Evolutionary conservation across 2,797 vertebrate genomes (phyloP), one percentile per base, ranked within the genome.

Genomic region (Champsocephalus gunnari): DNA sequence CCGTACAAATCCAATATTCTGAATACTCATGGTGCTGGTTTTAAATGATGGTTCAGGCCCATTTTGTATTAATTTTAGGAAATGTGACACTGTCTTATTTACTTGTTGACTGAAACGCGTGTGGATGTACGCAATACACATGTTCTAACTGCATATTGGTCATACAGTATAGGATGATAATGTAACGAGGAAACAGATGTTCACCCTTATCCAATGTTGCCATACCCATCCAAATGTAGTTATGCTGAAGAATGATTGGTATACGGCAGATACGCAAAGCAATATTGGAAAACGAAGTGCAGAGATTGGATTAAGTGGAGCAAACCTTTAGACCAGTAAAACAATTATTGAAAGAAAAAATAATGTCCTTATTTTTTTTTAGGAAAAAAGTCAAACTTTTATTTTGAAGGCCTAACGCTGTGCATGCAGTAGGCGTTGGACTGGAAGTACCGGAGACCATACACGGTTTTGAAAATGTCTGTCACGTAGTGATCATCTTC

Each of bases 1-100:
- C 41, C 24, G 12, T 61, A 16, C 32, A 67, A 80, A 81, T 74
- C 56, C 51, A 60, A 64, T 72, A 69, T 76, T 73, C 41, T 14
- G 47, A 82, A 57, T 80, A 49, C 47, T 63, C 41, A 14, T 16
- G 28, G 24, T 65, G 72, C 44, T 44, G 48, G n/a, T 76, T 71
- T 63, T 28, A 48, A 58, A 10, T 57, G 21, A 74, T 54, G 12
- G 21, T 68, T 59, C 34, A 57, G 45, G 14, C 59, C 2, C 5
- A 1, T 74, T 64, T 16, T 28, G 21, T 4, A 3, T 69, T 51
- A 14, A 8, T 16, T 48, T 68, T 10, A 49, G 17, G 5, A 69
- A 28, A 2, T 44, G 14, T 3, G 12, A 58, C 6, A 14, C 55
- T 63, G 13, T 32, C 16, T 17, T 16, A 10, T 41, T 51, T 71